These are phyloP conservation scores for Periophthalmus modestus DNA, from an alignment of 2,113 vertebrate species.

Conservation along the genomic window DNA sequence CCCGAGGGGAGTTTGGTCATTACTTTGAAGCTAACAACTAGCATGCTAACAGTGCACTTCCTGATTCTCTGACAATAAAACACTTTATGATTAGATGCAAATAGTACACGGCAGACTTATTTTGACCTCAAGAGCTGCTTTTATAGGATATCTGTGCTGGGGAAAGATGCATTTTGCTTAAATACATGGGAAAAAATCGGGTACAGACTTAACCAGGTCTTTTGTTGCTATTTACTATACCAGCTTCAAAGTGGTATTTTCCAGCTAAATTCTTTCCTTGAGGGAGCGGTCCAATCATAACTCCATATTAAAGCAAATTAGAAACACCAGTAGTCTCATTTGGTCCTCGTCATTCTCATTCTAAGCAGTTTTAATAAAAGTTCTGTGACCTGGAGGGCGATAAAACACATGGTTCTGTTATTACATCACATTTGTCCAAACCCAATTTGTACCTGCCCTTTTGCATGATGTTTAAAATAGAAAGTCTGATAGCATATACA, in stretches of 20 bases:
- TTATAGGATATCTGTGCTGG: no score
- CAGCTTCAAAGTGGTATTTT: slow-evolving; percentile 27
- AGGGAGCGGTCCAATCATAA: background rate
- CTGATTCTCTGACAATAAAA: no score
- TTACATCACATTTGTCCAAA: background rate
- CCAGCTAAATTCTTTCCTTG: slow-evolving; percentile 13
- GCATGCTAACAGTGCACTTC: no score
- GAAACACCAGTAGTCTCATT: background rate
- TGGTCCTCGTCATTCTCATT: background rate
- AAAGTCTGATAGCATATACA: slow-evolving; percentile 5
- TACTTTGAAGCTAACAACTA: no score
- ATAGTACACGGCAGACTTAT: no score
- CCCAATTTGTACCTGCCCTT: slow-evolving; percentile 19
- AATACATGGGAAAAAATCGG: no score
- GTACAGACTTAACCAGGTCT: slow-evolving; percentile 38
- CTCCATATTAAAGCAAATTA: background rate
- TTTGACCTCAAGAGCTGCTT: no score
- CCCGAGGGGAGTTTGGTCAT: no score
- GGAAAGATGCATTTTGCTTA: no score
- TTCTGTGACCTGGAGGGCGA: background rate
- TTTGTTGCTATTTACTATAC: slow-evolving; percentile 38
- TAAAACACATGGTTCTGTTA: slow-evolving; percentile 14
- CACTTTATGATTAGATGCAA: no score
- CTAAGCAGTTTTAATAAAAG: slow-evolving; percentile 9
- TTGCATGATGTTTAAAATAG: slow-evolving; percentile 27